phyloP scores from a whole-genome alignment of 1,140 invertebrate species.

The Drosophila sp. region DNA sequence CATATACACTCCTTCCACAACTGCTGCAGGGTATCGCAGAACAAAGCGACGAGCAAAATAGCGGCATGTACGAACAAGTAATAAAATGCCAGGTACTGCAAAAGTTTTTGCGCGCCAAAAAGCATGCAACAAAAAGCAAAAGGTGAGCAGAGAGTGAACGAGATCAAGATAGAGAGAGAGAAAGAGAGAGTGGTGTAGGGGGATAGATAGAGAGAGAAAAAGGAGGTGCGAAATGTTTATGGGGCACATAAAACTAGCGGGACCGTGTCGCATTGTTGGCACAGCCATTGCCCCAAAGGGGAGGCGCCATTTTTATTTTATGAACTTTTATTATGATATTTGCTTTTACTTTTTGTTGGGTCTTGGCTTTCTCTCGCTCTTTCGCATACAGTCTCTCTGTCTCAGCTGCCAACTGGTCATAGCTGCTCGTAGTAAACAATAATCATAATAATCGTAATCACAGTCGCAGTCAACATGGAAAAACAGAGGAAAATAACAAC shows the following conservation, averaged over 20 bases:
- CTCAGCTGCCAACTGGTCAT: not conserved
- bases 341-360: conserved; percentile 43
- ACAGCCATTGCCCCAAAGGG: conserved; percentile 16
- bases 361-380: conserved; percentile 5
- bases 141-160: not conserved
- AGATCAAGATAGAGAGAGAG: not conserved
- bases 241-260: conserved; percentile 76
- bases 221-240: conserved; percentile 64
- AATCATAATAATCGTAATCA: conserved; percentile 82
- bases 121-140: conserved; percentile 55
- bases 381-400: not conserved
- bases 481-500: conserved; percentile 13
- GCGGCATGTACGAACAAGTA: conserved; percentile 55
- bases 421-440: conserved; percentile 64
- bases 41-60: conserved; percentile 13
- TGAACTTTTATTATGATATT: conserved; percentile 76
- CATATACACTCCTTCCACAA: not conserved
- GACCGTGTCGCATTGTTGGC: conserved; percentile 65
- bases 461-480: conserved; percentile 38
- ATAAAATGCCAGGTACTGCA: conserved; percentile 63
- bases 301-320: conserved; percentile 68
- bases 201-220: not conserved
- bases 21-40: conserved; percentile 4
- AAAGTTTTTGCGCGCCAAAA: conserved; percentile 77
- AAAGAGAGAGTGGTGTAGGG: not conserved